Percentiles rank a stretch among this genome's conserved stretches.
Conservation (phyloP, 2,888 invertebrate species). For the Ectobius pallidus region DNA sequence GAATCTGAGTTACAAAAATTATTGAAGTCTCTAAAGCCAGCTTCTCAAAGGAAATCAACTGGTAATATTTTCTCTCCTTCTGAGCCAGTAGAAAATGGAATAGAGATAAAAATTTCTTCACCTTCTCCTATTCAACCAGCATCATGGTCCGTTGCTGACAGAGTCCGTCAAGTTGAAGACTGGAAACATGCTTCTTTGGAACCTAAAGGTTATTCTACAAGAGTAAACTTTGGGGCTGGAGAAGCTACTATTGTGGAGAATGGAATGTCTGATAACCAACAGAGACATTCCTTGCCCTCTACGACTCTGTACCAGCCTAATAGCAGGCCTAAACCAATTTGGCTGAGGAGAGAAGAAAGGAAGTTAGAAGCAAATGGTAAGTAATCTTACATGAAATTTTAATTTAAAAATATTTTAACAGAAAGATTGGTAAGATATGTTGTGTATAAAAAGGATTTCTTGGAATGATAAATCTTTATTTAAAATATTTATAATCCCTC, state of each 20-base stretch:
- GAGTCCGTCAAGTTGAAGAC: constrained; percentile 58
- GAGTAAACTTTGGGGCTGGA: constrained; percentile 60
- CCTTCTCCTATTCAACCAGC: constrained; percentile 36
- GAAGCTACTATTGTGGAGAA: constrained; percentile 54
- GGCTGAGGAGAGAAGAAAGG: constrained; percentile 51
- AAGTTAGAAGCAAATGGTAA: constrained; percentile 8
- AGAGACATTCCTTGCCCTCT: not conserved
- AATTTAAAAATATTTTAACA: too few relatives aligned
- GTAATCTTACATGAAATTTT: too few relatives aligned
- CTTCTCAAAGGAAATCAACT: constrained; percentile 22
- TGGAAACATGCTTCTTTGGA: constrained; percentile 32
- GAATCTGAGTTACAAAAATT: constrained; percentile 42
- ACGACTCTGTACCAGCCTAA: constrained; percentile 16
- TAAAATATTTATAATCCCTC: too few relatives aligned
- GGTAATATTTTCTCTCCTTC: not conserved
- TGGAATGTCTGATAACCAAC: constrained; percentile 10
- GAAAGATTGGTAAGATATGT: too few relatives aligned
- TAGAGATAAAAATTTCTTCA: constrained; percentile 31
- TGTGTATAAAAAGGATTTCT: too few relatives aligned
- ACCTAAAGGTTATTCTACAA: constrained; percentile 62
- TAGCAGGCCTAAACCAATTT: constrained; percentile 46
- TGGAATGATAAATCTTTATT: too few relatives aligned
- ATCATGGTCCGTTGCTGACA: constrained; percentile 59
- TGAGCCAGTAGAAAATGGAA: not conserved
- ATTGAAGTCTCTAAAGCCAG: constrained; percentile 43